Evolutionary conservation across 2,888 invertebrate species (phyloP).

Genomic region (Cistogaster globosa): DNA sequence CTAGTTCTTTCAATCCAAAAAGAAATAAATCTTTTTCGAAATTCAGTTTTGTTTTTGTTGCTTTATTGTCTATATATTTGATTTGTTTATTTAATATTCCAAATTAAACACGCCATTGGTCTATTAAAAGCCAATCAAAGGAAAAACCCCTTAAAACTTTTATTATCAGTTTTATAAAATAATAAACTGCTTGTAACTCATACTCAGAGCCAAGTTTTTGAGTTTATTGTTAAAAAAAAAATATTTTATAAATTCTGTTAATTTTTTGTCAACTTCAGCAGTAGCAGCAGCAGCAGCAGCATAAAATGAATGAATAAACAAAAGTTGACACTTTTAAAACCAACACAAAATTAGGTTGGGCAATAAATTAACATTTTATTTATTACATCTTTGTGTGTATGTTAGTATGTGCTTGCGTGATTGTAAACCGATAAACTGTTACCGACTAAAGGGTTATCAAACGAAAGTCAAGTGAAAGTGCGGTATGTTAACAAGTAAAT

Average conservation of each 20-base stretch:
- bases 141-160: slow-evolving; percentile 26
- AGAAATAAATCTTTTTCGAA: slow-evolving; percentile 38
- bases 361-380: slow-evolving; percentile 1
- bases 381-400: not conserved
- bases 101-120: slow-evolving; percentile 69
- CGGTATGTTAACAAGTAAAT: slow-evolving; percentile 15
- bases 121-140: slow-evolving; percentile 70
- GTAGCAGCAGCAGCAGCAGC: not conserved
- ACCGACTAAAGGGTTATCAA: slow-evolving; percentile 22
- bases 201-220: not conserved
- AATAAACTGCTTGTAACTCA: not conserved
- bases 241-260: slow-evolving; percentile 15
- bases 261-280: slow-evolving; percentile 43
- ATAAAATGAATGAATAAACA: not conserved
- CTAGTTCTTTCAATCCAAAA: slow-evolving; percentile 32
- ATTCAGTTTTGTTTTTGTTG: slow-evolving; percentile 37
- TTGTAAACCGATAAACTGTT: slow-evolving; percentile 16
- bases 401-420: not conserved
- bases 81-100: slow-evolving; percentile 62
- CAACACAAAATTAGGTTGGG: slow-evolving; percentile 43
- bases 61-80: slow-evolving; percentile 55
- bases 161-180: slow-evolving; percentile 21
- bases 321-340: slow-evolving; percentile 41
- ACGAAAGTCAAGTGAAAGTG: slow-evolving; percentile 40
- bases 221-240: slow-evolving; percentile 17